Base-by-base conservation (phyloP, 2,797 vertebrate genomes). In the Gymnopithys bicolor region DNA sequence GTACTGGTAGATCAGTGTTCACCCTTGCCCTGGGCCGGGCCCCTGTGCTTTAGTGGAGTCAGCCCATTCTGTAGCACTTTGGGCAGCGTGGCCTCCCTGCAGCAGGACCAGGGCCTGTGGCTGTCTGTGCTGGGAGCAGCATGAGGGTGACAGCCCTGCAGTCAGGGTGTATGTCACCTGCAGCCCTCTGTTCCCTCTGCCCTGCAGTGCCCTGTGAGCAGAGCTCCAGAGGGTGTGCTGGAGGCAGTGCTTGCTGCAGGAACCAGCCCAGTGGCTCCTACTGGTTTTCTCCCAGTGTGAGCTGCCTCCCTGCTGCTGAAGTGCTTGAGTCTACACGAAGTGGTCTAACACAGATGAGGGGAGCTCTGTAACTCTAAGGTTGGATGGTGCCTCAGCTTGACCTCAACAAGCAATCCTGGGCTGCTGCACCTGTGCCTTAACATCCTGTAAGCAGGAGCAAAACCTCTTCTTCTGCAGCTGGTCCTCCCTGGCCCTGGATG, bases 1-100 rank as follows among this genome's bases (percentile, higher is more conserved):
- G 19, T 13, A 3, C 5, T 6, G 1, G 19, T 3, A 30, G 19
- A 3, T 22, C 3, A 22, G 11, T 19, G 25, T 30, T 64, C 2
- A 0, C 7, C 37, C 7, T 9, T 13, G 41, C 51, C 45, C 58
- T 24, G 46, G 24, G 37, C 37, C 27, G 33, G 14, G 16, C 9
- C 10, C 7, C 10, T 4, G 28, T 49, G 58, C 18, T 66, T 14
- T 6, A 68, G 33, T 5, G 37, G 30, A 62, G 37, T 14, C 14
- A 23, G 12, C 10, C 1, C 3, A 1, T 35, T 39, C 23, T 9
- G 48, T 11, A 48, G 71, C 7, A 11, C 28, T 56, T 24, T 21
- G 35, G 51, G n/a, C 30, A 39, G 22, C 1, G 28, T 63, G 10
- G 4, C 7, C 16, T 10, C 7, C 8, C n/a, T 46, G 17, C 5